Evolutionary conservation across 2,888 invertebrate species (phyloP).

Genomic region (Lordiphosa fenestrarum): DNA sequence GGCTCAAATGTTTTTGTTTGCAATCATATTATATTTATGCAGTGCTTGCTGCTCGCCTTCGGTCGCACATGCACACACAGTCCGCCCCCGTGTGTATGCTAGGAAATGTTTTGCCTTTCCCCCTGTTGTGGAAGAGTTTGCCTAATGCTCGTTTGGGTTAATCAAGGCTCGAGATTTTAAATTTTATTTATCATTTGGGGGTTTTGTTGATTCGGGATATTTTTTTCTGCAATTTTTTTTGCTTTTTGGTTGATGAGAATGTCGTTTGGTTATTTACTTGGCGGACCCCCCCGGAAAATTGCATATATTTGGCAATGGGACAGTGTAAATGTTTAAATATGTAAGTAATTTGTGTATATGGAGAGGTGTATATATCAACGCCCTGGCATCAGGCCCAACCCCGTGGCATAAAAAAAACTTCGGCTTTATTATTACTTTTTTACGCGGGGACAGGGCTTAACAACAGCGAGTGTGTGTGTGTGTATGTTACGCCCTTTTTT

Average conservation of each 20-base stretch:
- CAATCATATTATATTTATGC: conserved; percentile 76
- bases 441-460: conserved; percentile 18
- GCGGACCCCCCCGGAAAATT: conserved; percentile 28
- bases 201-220: conserved; percentile 13
- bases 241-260: conserved; percentile 24
- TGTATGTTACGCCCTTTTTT: conserved; percentile 76
- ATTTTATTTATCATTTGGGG: conserved; percentile 68
- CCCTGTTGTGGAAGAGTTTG: conserved; percentile 15
- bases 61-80: conserved; percentile 3
- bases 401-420: conserved; percentile 47
- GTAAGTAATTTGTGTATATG: conserved; percentile 32
- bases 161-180: conserved; percentile 70
- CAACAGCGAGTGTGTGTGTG: conserved; percentile 29
- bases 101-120: conserved; percentile 19
- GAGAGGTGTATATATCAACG: conserved; percentile 43
- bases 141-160: conserved; percentile 64
- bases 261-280: conserved; percentile 56
- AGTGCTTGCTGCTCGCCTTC: conserved; percentile 34
- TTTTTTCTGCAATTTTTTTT: conserved; percentile 2
- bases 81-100: conserved; percentile 15
- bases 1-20: conserved; percentile 71
- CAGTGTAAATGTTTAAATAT: conserved; percentile 66
- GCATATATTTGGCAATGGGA: conserved; percentile 66
- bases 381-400: conserved; percentile 13
- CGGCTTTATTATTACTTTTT: conserved; percentile 74